Evolutionary conservation across 2,888 invertebrate genomes (phyloP), one percentile per base, ranked within the genome.

Genomic region (Liposcelis brunnea): DNA sequence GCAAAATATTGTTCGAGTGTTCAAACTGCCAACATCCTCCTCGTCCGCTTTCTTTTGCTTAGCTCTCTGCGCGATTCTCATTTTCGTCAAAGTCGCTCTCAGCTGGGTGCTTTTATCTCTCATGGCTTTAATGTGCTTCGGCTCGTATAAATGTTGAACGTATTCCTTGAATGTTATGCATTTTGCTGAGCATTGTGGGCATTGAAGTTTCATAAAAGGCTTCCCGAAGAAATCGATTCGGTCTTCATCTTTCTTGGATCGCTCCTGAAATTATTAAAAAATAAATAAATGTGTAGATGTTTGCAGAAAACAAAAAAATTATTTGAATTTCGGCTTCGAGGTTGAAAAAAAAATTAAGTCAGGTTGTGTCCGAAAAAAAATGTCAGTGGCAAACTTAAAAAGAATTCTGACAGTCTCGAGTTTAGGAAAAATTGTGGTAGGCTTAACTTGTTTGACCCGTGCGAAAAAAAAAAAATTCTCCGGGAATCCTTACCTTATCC

Each of bases 151-250:
- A 63, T 86, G 86, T 55, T 75, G 68, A 31, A 74, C 72, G 60
- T 86, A 86, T 47, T 77, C 74, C 77, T 75, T 75, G 57, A 83
- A 85, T 7, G 81, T 84, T 7, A 77, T 68, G 53, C 76, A 79
- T 56, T 77, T 77, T 55, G 77, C 72, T 52, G 73, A 71, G 60
- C 86, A 86, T 59, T 85, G 85, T 1, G 81, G 80, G 57, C 86
- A 86, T 31, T 70, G 67, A 36, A 86, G 66, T 52, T 78, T 79
- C 47, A 84, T 80, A 58, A 74, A 82, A 31, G 69, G 58, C 53
- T 65, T 57, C 48, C 66, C 59, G 49, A 66, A 54, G 49, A 60
- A 53, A 52, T 64, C 55, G 36, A 57, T 59, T 36, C 59, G 59
- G n/a, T 37, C 42, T 12, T 34, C 46, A 42, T 52, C 52, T 33